These are phyloP conservation scores for Pao palembangensis DNA, from an alignment of 2,113 vertebrate genomes.

Conservation along the genomic window DNA sequence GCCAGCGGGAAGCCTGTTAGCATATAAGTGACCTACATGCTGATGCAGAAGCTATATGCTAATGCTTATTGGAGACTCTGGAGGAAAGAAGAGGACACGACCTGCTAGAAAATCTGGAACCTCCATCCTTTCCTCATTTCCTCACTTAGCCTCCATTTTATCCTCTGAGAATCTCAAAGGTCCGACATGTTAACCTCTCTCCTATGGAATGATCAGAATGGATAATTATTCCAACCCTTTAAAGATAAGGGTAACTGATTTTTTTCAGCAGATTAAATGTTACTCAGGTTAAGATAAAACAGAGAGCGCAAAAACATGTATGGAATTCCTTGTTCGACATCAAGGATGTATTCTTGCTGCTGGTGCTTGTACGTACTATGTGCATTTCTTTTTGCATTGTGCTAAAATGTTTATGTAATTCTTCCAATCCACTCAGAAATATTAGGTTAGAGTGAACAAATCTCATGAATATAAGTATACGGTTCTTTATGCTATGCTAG, in stretches of 20 bases:
- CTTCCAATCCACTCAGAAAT: not conserved
- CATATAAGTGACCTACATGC: conserved; percentile 71
- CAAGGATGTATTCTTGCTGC: no score
- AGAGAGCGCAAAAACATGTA: not conserved
- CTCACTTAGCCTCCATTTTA: not conserved
- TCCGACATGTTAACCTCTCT: not conserved
- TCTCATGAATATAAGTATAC: no score
- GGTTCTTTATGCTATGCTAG: no score
- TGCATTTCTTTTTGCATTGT: no score
- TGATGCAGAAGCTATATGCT: conserved; percentile 67
- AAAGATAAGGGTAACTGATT: not conserved
- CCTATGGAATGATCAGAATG: no score
- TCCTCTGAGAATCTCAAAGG: not conserved
- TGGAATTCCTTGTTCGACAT: no score
- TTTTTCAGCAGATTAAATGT: not conserved
- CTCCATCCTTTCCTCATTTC: not conserved
- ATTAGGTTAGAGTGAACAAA: conserved; percentile 20
- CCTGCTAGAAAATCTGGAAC: not conserved
- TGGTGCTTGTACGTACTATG: no score
- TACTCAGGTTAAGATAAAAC: not conserved
- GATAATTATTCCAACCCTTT: no score
- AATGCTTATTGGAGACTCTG: conserved; percentile 58
- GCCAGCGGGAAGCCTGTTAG: conserved; percentile 69
- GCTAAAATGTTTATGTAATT: no score
- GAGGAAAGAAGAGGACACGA: conserved; percentile 9